These are phyloP conservation scores for Drosophila rellima DNA, from an alignment of 2,888 invertebrate species.

Conservation along the genomic window DNA sequence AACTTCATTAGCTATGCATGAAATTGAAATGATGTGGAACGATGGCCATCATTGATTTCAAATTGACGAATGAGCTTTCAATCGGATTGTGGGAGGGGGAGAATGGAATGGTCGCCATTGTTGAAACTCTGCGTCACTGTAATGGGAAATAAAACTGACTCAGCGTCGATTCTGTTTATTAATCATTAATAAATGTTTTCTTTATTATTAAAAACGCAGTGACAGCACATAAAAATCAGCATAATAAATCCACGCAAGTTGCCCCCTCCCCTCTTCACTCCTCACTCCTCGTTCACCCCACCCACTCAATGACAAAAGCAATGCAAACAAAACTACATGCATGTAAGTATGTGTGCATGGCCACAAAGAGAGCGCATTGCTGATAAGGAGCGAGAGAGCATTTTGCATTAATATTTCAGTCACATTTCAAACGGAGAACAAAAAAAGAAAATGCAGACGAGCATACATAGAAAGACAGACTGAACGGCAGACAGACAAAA, in stretches of 20 bases:
- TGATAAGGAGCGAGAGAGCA: slow-evolving; percentile 32
- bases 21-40: slow-evolving; percentile 54
- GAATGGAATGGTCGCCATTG: slow-evolving; percentile 5
- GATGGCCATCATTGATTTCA: slow-evolving; percentile 54
- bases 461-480: slow-evolving; percentile 45
- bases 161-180: slow-evolving; percentile 52
- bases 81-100: slow-evolving; percentile 3
- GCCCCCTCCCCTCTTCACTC: neutral
- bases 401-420: slow-evolving; percentile 77
- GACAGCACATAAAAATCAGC: slow-evolving; percentile 68
- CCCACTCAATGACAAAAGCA: slow-evolving; percentile 22
- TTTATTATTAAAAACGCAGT: slow-evolving; percentile 65
- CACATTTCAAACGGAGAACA: slow-evolving; percentile 71
- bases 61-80: slow-evolving; percentile 60
- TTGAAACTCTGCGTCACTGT: slow-evolving; percentile 24
- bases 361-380: slow-evolving; percentile 48
- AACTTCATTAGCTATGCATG: slow-evolving; percentile 65
- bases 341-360: slow-evolving; percentile 9
- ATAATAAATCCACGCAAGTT: slow-evolving; percentile 64
- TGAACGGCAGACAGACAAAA: slow-evolving; percentile 40
- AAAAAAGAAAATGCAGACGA: slow-evolving; percentile 36
- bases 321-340: slow-evolving; percentile 32
- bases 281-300: neutral
- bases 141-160: slow-evolving; percentile 47
- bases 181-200: slow-evolving; percentile 65